Base-by-base conservation (phyloP, 2,888 invertebrate genomes). In the Mythimna albipuncta region DNA sequence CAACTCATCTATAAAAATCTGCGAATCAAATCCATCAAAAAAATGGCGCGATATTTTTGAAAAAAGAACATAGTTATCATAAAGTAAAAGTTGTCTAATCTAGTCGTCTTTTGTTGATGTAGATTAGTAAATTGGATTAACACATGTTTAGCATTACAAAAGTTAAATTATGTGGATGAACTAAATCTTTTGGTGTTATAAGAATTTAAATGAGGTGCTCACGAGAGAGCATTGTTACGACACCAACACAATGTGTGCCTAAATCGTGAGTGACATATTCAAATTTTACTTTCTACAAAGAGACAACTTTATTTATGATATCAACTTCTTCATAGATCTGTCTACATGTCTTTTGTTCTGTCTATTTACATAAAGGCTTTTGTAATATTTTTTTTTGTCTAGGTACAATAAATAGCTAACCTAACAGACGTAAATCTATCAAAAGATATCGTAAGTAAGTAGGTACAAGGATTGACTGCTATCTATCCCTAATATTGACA, bases 231-330 rank as follows among this genome's bases (percentile, higher is more conserved):
- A 75, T 83, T 82, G 81, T 83, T 70, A 71, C 57, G 41, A 64
- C 54, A 21, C 44, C 21, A 64, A 47, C 69, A 83, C 75, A 77
- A 76, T 76, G 75, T 69, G 74, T 72, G 66, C 65, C 82, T 72
- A 82, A 84, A 71, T 82, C 82, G 82, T 85, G 86, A 84, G 79
- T 75, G 84, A 79, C 85, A 84, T 79, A 84, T 75, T 84, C 68
- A 84, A 78, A 77, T 85, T 81, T 73, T 71, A 84, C 85, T 85
- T 85, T 85, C 86, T 82, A 85, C 64, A 50, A 64, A 73, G 50
- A 69, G 71, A 79, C 75, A 64, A 59, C 57, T 83, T 72, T 57
- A 72, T 76, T 62, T 69, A 57, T 69, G 44, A 75, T 64, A 71
- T 69, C 38, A 66, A 73, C 52, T 57, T 47, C 3, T 26, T 41